Conservation (phyloP, 2,888 invertebrate genomes). For the Allygus modestus region DNA sequence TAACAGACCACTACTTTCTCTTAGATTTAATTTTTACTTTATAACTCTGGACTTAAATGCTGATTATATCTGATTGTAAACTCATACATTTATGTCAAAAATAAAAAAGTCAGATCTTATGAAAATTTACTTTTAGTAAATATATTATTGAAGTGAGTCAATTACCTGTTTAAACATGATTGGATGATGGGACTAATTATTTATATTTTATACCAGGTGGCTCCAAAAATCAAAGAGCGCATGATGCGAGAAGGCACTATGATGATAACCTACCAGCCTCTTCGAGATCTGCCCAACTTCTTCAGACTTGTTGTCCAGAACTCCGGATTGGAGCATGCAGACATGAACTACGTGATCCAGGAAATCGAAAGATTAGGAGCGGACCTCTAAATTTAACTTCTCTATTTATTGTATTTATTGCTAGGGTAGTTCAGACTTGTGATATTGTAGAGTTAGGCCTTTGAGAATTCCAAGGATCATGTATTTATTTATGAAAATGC, state of each 20-base stretch:
- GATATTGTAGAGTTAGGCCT: constrained; percentile 36
- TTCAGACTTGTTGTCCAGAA: constrained; percentile 96
- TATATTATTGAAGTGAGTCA: too few relatives aligned
- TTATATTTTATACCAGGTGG: constrained; percentile 77
- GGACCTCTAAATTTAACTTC: constrained; percentile 4
- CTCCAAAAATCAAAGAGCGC: constrained; percentile 94
- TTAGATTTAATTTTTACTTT: too few relatives aligned
- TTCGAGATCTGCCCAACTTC: constrained; percentile 92
- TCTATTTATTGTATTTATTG: constrained; percentile 48
- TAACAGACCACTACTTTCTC: too few relatives aligned
- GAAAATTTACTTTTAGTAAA: too few relatives aligned
- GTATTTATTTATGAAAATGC: constrained; percentile 13
- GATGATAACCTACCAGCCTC: constrained; percentile 98
- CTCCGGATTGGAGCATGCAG: constrained; percentile 88
- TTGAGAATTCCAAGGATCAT: not conserved
- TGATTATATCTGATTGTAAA: too few relatives aligned
- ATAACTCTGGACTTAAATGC: too few relatives aligned
- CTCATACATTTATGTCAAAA: too few relatives aligned
- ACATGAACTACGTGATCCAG: constrained; percentile 91
- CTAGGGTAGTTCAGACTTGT: constrained; percentile 29
- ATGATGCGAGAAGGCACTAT: constrained; percentile 98
- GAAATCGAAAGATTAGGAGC: constrained; percentile 91
- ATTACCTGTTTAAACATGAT: too few relatives aligned
- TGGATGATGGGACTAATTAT: too few relatives aligned
- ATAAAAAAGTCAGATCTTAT: too few relatives aligned